phyloP scores from a whole-genome alignment of 2,113 vertebrate species.

The Scophthalmus maximus region DNA sequence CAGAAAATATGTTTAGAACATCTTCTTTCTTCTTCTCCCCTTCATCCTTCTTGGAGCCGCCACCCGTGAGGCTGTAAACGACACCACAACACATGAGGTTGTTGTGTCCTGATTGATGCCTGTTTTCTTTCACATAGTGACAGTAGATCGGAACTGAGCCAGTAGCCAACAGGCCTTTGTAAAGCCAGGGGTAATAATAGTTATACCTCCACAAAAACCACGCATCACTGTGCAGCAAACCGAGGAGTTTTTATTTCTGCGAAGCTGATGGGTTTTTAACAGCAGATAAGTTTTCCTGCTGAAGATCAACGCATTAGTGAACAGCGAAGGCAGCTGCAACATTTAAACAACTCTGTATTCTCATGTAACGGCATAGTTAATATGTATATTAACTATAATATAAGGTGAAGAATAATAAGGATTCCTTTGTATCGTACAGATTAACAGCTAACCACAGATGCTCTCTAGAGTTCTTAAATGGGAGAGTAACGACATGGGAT shows the following conservation, averaged over 20 bases:
- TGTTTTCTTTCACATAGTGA: constrained; percentile 15
- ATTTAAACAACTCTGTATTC: too few species aligned
- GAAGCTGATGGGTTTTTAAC: not conserved
- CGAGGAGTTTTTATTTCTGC: not conserved
- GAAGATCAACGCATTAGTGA: not conserved
- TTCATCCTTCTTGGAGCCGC: constrained; percentile 78
- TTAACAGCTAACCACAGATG: too few species aligned
- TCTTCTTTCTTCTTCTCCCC: constrained; percentile 84
- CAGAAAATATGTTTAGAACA: constrained; percentile 94
- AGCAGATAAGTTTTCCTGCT: not conserved
- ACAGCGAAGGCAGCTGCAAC: not conserved
- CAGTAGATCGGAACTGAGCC: constrained; percentile 35
- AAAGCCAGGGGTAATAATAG: constrained; percentile 14
- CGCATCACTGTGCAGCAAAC: constrained; percentile 32
- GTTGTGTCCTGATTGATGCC: constrained; percentile 24
- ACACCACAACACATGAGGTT: constrained; percentile 29
- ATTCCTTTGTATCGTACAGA: too few species aligned
- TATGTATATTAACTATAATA: too few species aligned
- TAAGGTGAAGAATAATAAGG: too few species aligned
- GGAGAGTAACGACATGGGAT: too few species aligned
- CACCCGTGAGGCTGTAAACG: constrained; percentile 86
- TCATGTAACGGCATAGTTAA: too few species aligned
- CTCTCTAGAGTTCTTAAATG: too few species aligned
- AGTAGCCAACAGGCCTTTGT: constrained; percentile 31
- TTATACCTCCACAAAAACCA: constrained; percentile 37